A percentile compares a stretch with the other conserved stretches of the same genome.
Evolutionary conservation across 1,140 invertebrate species (phyloP).

Genomic region (Pseudomyrmex sp.): DNA sequence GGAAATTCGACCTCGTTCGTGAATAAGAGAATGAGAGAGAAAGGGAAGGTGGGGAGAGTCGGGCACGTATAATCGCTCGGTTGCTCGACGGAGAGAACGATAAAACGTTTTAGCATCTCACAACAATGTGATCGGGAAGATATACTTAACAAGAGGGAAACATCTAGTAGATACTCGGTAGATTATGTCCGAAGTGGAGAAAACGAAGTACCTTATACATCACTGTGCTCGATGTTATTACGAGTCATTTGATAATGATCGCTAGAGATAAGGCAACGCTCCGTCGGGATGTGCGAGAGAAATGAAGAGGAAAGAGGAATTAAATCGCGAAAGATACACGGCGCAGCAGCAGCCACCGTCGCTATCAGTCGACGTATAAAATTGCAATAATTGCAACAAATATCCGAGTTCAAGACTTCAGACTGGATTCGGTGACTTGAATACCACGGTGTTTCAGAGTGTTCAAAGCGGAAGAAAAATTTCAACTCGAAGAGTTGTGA

Average conservation of each 20-base stretch:
- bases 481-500: too few relatives aligned
- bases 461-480: too few relatives aligned
- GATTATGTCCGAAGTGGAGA: conserved; percentile 10
- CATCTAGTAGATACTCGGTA: conserved; percentile 5
- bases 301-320: background rate
- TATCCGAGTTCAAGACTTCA: too few relatives aligned
- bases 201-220: conserved; percentile 11
- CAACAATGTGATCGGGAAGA: conserved; percentile 2
- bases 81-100: background rate
- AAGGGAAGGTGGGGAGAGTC: background rate
- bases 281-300: background rate
- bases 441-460: too few relatives aligned
- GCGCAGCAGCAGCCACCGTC: background rate
- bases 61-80: conserved; percentile 24
- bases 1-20: conserved; percentile 52
- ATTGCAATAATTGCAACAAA: too few relatives aligned
- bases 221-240: background rate
- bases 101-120: background rate
- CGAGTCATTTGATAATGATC: conserved; percentile 8
- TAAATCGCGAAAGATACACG: too few relatives aligned
- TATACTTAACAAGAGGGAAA: conserved; percentile 21
- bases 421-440: too few relatives aligned
- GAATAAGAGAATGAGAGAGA: background rate
- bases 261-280: background rate
- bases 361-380: too few relatives aligned